Evolutionary conservation across 2,113 vertebrate genomes (phyloP), one percentile per base, ranked within the genome.

Genomic region (Corythornis cristatus): DNA sequence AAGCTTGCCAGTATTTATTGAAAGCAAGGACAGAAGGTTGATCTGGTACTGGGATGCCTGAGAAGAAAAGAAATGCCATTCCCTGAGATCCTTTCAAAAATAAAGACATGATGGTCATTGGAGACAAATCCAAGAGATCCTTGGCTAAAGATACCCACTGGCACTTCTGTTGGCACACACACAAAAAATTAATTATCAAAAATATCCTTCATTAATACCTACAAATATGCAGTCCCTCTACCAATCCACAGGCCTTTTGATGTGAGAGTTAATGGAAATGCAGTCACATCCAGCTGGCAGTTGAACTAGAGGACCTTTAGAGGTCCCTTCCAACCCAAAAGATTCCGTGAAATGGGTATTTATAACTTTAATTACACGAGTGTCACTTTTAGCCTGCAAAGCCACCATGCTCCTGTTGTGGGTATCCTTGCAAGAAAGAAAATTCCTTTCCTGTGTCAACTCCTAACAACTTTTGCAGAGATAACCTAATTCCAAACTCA

Each of bases 191-290:
- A 43, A n/a, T 56, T 20, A 31, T 42, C 25, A 19, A 0, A 43
- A 7, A 31, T 0, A 6, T 17, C 29, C 16, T 26, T 10, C 5
- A 9, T 7, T 6, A 9, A 1, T 5, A 0, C 8, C 12, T 37
- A 5, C 1, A 6, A 35, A n/a, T 0, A 17, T 7, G n/a, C 25
- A 23, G 5, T 4, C 14, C 17, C 28, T 7, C 7, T 14, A 12
- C 58, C 67, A 43, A 67, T 4, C 14, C 40, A 14, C 13, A 5
- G 43, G 45, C 14, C 3, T 8, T 5, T 60, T 53, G 29, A 0
- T 1, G 4, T 0, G 2, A 19, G 37, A 17, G 9, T 21, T 1
- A 50, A 4, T 1, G 11, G 72, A 33, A 67, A 57, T 7, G 20
- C 90, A 68, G 6, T 0, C 10, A 56, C 19, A n/a, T 20, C 54